phyloP scores from a whole-genome alignment of 2,797 vertebrate genomes.

The Glossophaga mutica region DNA sequence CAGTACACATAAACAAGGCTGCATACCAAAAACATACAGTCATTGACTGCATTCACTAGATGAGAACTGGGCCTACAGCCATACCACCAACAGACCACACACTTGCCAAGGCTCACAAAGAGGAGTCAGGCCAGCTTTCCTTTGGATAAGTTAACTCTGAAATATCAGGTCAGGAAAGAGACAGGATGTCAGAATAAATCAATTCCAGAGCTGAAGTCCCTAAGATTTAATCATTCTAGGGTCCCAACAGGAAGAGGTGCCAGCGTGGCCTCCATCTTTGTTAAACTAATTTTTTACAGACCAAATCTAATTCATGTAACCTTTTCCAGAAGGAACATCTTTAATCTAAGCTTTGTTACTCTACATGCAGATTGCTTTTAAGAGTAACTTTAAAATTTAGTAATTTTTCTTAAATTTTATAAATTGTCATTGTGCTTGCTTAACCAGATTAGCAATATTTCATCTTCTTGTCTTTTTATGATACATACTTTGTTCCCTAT shows the following conservation, averaged over 20 bases:
- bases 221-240: background rate
- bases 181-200: slow-evolving; percentile 19
- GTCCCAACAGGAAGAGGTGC: background rate
- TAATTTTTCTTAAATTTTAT: background rate
- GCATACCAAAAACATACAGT: slow-evolving; percentile 76
- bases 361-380: background rate
- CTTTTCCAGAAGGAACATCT: background rate
- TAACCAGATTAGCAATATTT: background rate
- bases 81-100: slow-evolving; percentile 77
- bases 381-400: background rate
- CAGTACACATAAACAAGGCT: slow-evolving; percentile 72
- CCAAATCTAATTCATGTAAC: background rate
- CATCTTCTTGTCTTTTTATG: background rate
- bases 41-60: slow-evolving; percentile 64
- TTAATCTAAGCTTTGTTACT: background rate
- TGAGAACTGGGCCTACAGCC: slow-evolving; percentile 71
- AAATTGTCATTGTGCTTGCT: slow-evolving; percentile 15
- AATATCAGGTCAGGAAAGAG: slow-evolving; percentile 52
- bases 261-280: background rate
- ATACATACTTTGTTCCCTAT: background rate
- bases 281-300: background rate
- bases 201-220: background rate
- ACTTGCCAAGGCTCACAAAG: slow-evolving; percentile 69
- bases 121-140: slow-evolving; percentile 60
- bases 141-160: slow-evolving; percentile 63